Evolutionary conservation across 2,113 vertebrate species (phyloP), one percentile per base, ranked within the genome.

Genomic region (Nothobranchius furzeri): DNA sequence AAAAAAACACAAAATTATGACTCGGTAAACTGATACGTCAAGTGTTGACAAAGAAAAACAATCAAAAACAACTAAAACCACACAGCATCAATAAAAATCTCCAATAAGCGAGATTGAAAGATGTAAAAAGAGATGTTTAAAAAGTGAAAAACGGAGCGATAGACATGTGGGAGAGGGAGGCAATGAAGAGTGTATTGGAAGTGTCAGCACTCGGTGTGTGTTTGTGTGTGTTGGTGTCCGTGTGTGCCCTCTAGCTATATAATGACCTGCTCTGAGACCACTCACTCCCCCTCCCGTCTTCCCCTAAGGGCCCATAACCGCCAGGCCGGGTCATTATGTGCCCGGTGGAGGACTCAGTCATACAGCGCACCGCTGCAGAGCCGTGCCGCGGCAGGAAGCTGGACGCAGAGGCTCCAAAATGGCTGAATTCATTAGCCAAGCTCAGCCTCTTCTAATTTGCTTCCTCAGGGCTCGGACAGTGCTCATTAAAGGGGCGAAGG

Each of bases 311-410:
- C 79, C 89, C 89, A 90, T 91, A 92, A 92, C 88, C 80, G 76
- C 90, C 85, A 86, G 78, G 83, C 81, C 73, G 69, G 87, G 90
- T 92, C 92, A 93, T 93, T 94, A 93, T 92, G 90, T 79, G 84
- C 85, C 88, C 88, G 79, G 82, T 89, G 87, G 90, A 92, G 88
- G 82, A 92, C 87, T 91, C 81, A 82, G 85, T 79, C 70, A 77
- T 69, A 79, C 68, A 72, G 83, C 84, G 81, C 82, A 85, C 82
- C 84, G 70, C 68, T 48, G 47, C 50, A 37, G 70, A 83, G 75
- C 70, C 56, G 79, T 53, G 78, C 76, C 74, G 77, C 64, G 12
- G 56, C n/a, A 64, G 70, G 80, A 83, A 79, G 84, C 84, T 86
- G 86, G 86, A 89, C 86, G 78, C 69, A 1, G 56, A 78, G 64